A percentile compares a stretch with the other conserved stretches of the same genome.
These are phyloP conservation scores for Mallotus villosus DNA, from an alignment of 2,797 vertebrate species.

Conservation along the genomic window DNA sequence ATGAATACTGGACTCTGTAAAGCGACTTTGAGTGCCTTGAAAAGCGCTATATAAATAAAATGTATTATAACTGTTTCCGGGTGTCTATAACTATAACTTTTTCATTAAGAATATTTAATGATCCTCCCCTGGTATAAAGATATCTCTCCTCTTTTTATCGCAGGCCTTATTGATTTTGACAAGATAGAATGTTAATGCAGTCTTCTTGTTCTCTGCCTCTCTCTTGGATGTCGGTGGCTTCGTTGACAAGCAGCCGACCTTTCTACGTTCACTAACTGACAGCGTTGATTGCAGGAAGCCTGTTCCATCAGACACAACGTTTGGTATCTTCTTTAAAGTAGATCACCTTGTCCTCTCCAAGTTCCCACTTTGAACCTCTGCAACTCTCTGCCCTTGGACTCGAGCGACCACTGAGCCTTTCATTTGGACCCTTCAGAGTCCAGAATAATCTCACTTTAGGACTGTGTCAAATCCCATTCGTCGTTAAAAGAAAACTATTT, in stretches of 20 bases:
- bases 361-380: background rate
- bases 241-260: background rate
- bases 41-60: no score
- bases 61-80: conserved; percentile 10
- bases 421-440: no score
- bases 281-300: background rate
- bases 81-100: conserved; percentile 27
- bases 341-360: background rate
- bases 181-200: conserved; percentile 41
- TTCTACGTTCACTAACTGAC: conserved; percentile 5
- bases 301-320: background rate
- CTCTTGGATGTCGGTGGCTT: background rate
- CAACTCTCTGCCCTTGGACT: background rate
- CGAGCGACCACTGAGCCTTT: background rate
- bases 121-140: conserved; percentile 34
- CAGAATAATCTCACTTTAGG: no score
- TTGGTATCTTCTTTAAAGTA: no score
- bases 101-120: conserved; percentile 30
- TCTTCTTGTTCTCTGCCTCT: conserved; percentile 29
- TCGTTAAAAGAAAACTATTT: no score
- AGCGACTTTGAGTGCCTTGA: no score
- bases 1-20: no score
- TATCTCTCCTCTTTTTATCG: conserved; percentile 26
- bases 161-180: conserved; percentile 45
- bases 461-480: no score